phyloP scores from a whole-genome alignment of 2,797 vertebrate species.

The Coluber constrictor region DNA sequence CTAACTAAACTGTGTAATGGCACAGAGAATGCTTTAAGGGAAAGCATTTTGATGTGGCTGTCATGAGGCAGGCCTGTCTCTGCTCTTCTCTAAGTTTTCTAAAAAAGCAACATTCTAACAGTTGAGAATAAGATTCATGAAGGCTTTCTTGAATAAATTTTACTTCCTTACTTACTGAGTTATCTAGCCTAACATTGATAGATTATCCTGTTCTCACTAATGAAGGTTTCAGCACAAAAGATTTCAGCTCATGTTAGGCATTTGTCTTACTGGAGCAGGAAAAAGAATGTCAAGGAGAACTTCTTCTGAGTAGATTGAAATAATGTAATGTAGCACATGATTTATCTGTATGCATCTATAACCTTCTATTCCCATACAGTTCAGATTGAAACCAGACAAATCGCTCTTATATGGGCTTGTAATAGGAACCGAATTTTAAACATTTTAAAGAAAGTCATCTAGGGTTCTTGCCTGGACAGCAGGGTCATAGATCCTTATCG shows the following conservation, averaged over 20 bases:
- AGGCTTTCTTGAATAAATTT: background rate
- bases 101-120: background rate
- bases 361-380: background rate
- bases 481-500: background rate
- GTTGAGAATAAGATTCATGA: background rate
- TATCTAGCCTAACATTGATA: background rate
- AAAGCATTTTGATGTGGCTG: background rate
- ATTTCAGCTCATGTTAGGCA: background rate
- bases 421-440: background rate
- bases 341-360: constrained; percentile 1
- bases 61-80: background rate
- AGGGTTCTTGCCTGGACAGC: background rate
- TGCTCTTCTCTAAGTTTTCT: background rate
- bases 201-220: background rate
- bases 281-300: background rate
- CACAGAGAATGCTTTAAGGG: background rate
- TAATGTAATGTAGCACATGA: constrained; percentile 1
- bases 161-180: background rate
- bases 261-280: background rate
- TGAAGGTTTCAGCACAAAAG: background rate
- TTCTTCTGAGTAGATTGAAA: constrained; percentile 25
- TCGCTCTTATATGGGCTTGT: background rate
- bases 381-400: constrained; percentile 9
- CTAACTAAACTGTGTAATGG: background rate
- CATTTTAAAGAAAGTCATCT: background rate